Evolutionary conservation across 2,888 invertebrate species (phyloP).

Genomic region (Eupithecia pulchellata): DNA sequence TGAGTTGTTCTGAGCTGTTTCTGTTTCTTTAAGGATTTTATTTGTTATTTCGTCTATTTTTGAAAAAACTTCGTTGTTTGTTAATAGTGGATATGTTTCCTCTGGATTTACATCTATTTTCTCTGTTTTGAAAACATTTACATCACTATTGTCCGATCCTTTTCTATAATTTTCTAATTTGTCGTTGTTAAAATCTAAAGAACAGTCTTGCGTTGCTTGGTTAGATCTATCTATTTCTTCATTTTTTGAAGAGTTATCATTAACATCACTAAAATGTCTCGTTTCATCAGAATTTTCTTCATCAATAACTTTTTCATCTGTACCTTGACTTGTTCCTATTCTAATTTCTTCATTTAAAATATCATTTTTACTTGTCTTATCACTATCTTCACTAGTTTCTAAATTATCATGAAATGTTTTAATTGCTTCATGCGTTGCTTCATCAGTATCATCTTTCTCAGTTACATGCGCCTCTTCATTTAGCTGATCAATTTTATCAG

Average conservation of each 20-base stretch:
- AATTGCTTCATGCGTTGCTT: not conserved
- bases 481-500: not conserved
- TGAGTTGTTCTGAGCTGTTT: not conserved
- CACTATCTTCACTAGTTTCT: not conserved
- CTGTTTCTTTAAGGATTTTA: constrained; percentile 24
- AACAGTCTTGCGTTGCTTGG: constrained; percentile 7
- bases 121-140: constrained; percentile 5
- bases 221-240: constrained; percentile 24
- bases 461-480: not conserved
- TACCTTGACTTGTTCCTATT: constrained; percentile 6
- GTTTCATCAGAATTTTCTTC: not conserved
- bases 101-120: constrained; percentile 24
- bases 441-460: not conserved
- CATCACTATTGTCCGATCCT: not conserved
- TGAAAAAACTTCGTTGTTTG: constrained; percentile 23
- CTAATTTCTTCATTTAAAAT: constrained; percentile 11
- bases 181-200: not conserved
- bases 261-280: constrained; percentile 3
- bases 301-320: not conserved
- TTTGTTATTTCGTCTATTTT: constrained; percentile 34
- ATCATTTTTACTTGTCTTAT: not conserved
- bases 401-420: not conserved
- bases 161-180: constrained; percentile 7
- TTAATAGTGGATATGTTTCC: not conserved
- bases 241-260: constrained; percentile 21